phyloP scores from a whole-genome alignment of 2,888 invertebrate genomes.

The Cyaniris semiargus region DNA sequence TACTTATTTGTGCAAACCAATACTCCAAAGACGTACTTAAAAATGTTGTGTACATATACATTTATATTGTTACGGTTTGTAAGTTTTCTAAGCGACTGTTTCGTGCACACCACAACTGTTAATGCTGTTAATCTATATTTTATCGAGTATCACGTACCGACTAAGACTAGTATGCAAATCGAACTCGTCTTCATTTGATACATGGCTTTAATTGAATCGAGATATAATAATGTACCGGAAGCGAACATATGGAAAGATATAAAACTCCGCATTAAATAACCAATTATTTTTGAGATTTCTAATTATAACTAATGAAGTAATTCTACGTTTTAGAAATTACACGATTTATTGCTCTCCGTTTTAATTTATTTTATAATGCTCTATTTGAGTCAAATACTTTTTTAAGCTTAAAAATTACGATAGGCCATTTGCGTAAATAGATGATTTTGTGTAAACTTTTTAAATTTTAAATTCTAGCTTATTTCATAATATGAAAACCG shows the following conservation, averaged over 20 bases:
- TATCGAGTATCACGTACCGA: background rate
- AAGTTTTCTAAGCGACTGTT: background rate
- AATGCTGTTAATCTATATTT: constrained; percentile 7
- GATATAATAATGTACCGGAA: constrained; percentile 62
- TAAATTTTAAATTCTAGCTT: background rate
- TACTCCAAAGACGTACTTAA: too few species aligned
- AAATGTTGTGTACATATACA: too few species aligned
- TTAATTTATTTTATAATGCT: background rate
- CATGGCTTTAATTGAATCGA: constrained; percentile 51
- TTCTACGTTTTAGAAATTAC: constrained; percentile 29
- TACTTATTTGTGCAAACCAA: too few species aligned
- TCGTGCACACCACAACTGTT: background rate
- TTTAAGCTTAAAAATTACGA: background rate
- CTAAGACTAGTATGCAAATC: constrained; percentile 55
- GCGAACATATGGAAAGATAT: constrained; percentile 62
- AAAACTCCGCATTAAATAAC: constrained; percentile 54
- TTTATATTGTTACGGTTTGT: too few species aligned
- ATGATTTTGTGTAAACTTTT: background rate
- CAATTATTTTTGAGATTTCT: constrained; percentile 48
- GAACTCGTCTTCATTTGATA: constrained; percentile 40
- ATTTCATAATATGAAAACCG: too few species aligned
- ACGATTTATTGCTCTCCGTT: constrained; percentile 10
- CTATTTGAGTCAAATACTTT: background rate
- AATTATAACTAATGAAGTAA: constrained; percentile 46
- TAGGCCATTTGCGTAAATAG: too few species aligned